Conservation (phyloP, 2,113 vertebrate species). For the Xenopus borealis region DNA sequence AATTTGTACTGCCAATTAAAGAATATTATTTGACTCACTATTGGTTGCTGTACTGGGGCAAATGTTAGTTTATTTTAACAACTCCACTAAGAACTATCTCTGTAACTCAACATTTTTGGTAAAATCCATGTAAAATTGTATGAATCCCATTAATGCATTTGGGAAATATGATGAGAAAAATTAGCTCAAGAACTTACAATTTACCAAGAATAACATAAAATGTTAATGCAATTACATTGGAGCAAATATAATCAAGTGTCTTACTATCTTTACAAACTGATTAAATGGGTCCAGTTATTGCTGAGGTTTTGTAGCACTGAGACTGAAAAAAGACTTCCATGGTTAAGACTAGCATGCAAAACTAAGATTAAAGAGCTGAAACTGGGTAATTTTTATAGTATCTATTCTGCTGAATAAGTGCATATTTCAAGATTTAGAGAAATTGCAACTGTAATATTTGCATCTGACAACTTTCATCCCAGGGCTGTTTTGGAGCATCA, state of each 20-base stretch:
- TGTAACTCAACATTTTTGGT: constrained; percentile 13
- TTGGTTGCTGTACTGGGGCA: too few species aligned
- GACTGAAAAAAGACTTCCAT: too few species aligned
- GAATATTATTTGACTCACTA: too few species aligned
- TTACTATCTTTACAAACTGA: constrained; percentile 23
- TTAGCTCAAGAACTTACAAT: constrained; percentile 23
- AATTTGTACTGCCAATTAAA: too few species aligned
- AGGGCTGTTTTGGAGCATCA: too few species aligned
- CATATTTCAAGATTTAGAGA: too few species aligned
- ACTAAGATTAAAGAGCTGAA: too few species aligned
- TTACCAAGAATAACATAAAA: constrained; percentile 12
- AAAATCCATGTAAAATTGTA: constrained; percentile 11
- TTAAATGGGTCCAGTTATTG: not conserved
- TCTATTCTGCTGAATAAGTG: too few species aligned
- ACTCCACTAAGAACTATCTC: not conserved
- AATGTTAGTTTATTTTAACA: not conserved
- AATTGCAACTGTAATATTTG: too few species aligned
- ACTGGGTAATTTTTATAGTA: too few species aligned
- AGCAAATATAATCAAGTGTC: constrained; percentile 30
- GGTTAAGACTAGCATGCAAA: too few species aligned
- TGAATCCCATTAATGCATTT: constrained; percentile 30
- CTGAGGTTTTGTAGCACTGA: not conserved
- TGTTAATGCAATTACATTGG: not conserved
- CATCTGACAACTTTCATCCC: too few species aligned
- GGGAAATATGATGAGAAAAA: constrained; percentile 27